Conservation (phyloP, 2,797 vertebrate species). For the Lacerta viridis region DNA sequence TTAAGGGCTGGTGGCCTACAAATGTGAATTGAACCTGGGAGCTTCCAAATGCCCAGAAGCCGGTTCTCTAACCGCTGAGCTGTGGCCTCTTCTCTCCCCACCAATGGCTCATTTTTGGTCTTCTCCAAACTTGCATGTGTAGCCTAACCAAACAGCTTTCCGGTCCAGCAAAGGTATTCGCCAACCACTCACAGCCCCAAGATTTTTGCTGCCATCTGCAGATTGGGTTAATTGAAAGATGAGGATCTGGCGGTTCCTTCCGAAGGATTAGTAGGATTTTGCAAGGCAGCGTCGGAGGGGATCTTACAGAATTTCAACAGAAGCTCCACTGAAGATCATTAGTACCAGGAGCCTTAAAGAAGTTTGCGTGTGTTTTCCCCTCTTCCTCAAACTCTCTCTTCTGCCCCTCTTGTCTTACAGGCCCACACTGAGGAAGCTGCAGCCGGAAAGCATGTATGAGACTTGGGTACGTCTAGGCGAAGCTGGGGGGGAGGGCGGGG, state of each 20-base stretch:
- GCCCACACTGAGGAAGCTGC: slow-evolving; percentile 90
- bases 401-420: slow-evolving; percentile 73
- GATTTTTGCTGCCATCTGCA: background rate
- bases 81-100: background rate
- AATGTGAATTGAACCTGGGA: too few species aligned
- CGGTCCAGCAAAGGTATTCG: fast-evolving
- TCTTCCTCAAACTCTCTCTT: background rate
- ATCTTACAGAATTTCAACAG: background rate
- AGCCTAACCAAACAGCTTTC: background rate
- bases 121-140: background rate
- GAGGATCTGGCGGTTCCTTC: background rate
- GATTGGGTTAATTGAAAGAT: background rate
- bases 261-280: background rate
- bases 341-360: background rate
- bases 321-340: background rate
- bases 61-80: background rate
- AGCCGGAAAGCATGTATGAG: slow-evolving; percentile 94
- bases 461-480: slow-evolving; percentile 86
- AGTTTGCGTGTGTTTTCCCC: background rate
- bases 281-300: background rate
- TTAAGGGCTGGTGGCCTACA: too few species aligned
- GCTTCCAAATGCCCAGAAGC: too few species aligned
- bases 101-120: background rate
- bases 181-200: background rate
- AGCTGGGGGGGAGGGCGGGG: background rate